These are phyloP conservation scores for Mycetomoellerius zeteki DNA, from an alignment of 1,140 invertebrate genomes.

Conservation along the genomic window DNA sequence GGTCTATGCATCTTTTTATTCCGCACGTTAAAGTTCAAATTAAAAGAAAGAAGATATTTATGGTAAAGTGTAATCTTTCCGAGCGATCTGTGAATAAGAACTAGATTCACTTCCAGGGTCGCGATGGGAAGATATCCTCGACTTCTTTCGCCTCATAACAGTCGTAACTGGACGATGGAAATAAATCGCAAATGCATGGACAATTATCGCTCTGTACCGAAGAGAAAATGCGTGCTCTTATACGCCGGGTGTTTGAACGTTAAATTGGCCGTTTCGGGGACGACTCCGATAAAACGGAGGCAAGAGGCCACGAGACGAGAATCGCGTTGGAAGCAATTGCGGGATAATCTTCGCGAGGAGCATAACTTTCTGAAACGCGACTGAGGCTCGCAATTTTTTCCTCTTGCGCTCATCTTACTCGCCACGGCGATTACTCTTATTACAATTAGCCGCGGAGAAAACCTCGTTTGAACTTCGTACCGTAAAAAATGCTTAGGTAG, in stretches of 20 bases:
- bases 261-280: slow-evolving; percentile 53
- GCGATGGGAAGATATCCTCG: background rate
- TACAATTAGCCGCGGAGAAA: slow-evolving; percentile 10
- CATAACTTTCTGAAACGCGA: slow-evolving; percentile 9
- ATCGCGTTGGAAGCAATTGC: background rate
- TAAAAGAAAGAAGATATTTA: background rate
- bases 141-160: background rate
- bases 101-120: background rate
- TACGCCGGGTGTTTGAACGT: slow-evolving; percentile 35
- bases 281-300: slow-evolving; percentile 18
- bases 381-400: background rate
- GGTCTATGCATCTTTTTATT: background rate
- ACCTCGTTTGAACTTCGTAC: slow-evolving; percentile 1
- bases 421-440: background rate
- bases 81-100: background rate
- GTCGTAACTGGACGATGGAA: background rate
- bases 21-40: background rate
- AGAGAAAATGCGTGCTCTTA: slow-evolving; percentile 30
- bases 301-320: slow-evolving; percentile 6
- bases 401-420: background rate
- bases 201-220: slow-evolving; percentile 51
- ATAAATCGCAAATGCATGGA: slow-evolving; percentile 17
- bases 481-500: slow-evolving; percentile 7
- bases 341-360: background rate
- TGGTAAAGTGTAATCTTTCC: background rate